Percentiles rank a stretch among this genome's conserved stretches.
phyloP scores from a whole-genome alignment of 2,797 vertebrate species.

The Chloroceryle inda region DNA sequence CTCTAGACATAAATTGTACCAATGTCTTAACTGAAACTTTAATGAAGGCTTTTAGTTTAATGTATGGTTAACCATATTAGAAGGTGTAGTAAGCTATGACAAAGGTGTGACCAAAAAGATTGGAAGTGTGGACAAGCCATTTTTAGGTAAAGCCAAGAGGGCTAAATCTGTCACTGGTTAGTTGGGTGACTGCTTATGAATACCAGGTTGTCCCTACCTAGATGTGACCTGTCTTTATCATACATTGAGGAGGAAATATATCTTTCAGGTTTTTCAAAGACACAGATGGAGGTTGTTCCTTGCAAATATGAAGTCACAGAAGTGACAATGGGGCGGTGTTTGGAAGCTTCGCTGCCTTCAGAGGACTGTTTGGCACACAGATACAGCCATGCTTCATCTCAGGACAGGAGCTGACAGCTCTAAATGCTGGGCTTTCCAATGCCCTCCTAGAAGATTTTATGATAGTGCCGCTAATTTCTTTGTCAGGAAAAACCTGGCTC shows the following conservation, averaged over 20 bases:
- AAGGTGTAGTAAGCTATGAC: not conserved
- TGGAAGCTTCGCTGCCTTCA: not conserved
- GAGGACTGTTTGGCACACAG: not conserved
- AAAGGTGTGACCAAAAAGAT: not conserved
- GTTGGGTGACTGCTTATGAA: not conserved
- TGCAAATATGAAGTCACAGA: not conserved
- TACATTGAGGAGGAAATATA: not conserved
- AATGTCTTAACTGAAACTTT: not conserved
- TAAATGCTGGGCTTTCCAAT: not conserved
- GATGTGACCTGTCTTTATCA: not conserved
- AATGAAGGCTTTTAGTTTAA: not conserved
- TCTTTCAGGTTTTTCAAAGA: not conserved
- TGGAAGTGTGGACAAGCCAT: not conserved
- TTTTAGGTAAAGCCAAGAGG: not conserved
- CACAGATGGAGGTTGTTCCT: not conserved
- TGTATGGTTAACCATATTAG: not conserved
- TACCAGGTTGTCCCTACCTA: not conserved
- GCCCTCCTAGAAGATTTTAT: not conserved
- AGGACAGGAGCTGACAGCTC: not conserved
- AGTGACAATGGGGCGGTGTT: not conserved
- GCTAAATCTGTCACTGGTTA: not conserved
- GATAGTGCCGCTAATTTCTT: not conserved
- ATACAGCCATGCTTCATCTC: not conserved
- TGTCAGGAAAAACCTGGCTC: not conserved
- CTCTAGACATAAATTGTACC: not conserved